Conservation (phyloP, 1,140 invertebrate species). For the Phenacoccus solenopsis region DNA sequence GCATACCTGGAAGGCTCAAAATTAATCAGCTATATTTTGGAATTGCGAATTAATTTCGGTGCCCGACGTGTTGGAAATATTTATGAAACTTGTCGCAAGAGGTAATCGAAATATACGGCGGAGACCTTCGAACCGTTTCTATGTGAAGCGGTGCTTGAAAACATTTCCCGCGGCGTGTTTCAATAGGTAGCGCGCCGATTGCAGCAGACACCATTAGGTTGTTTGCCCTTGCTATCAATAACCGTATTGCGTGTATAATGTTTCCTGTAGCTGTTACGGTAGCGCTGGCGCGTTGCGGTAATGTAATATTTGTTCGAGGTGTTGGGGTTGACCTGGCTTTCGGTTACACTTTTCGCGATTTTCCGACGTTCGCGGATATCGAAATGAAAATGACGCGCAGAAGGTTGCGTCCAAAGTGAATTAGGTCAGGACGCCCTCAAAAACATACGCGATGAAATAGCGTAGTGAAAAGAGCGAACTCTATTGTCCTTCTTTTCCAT, state of each 20-base stretch:
- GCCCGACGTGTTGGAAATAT: too few species aligned
- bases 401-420: not conserved
- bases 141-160: slow-evolving; percentile 11
- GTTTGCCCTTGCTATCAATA: slow-evolving; percentile 16
- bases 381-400: not conserved
- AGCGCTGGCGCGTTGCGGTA: not conserved
- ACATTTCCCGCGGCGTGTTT: slow-evolving; percentile 13
- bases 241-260: slow-evolving; percentile 13
- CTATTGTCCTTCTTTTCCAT: too few species aligned
- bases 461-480: too few species aligned
- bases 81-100: slow-evolving; percentile 11
- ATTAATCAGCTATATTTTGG: too few species aligned
- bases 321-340: too few species aligned
- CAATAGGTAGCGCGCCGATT: slow-evolving; percentile 9
- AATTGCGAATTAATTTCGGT: too few species aligned
- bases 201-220: slow-evolving; percentile 17
- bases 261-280: slow-evolving; percentile 11
- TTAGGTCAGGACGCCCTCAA: too few species aligned
- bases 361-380: not conserved
- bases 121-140: not conserved
- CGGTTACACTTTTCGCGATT: too few species aligned
- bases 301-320: slow-evolving; percentile 5
- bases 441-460: too few species aligned
- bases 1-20: too few species aligned
- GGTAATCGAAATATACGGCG: not conserved